phyloP scores from a whole-genome alignment of 1,140 invertebrate species.

The Patella vulgata region DNA sequence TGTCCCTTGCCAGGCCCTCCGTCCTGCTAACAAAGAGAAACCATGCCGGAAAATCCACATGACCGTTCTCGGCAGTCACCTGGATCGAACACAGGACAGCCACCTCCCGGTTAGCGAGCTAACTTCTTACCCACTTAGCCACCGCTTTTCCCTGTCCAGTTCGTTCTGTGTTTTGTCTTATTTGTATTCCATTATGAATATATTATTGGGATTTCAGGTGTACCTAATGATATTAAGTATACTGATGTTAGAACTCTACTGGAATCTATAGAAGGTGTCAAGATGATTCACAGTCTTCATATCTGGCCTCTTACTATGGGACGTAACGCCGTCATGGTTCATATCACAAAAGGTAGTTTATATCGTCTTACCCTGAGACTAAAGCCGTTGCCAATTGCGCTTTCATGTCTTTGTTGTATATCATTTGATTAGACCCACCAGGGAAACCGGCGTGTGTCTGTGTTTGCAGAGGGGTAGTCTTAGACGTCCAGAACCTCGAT shows the following conservation, averaged over 20 bases:
- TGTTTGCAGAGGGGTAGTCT: background rate
- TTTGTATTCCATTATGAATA: too few relatives aligned
- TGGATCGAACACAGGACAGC: too few relatives aligned
- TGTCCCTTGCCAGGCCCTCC: too few relatives aligned
- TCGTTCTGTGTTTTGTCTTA: too few relatives aligned
- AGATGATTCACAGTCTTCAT: slow-evolving; percentile 91
- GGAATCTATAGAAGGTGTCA: slow-evolving; percentile 85
- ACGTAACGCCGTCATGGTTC: slow-evolving; percentile 93
- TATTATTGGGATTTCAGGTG: slow-evolving; percentile 36
- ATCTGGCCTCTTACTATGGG: slow-evolving; percentile 97
- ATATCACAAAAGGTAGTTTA: slow-evolving; percentile 91
- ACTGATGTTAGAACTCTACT: slow-evolving; percentile 68
- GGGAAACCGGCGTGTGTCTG: background rate
- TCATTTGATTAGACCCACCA: background rate
- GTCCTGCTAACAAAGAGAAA: too few relatives aligned
- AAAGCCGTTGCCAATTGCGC: too few relatives aligned
- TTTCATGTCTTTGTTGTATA: slow-evolving; percentile 14
- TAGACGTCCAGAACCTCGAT: background rate
- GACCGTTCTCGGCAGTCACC: too few relatives aligned
- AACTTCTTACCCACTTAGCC: too few relatives aligned
- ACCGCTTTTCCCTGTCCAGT: too few relatives aligned
- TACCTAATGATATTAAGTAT: slow-evolving; percentile 46
- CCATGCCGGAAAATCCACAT: too few relatives aligned
- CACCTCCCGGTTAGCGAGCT: too few relatives aligned
- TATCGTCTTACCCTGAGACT: too few relatives aligned